phyloP scores from a whole-genome alignment of 2,113 vertebrate genomes.

The Rousettus leschenaultii region DNA sequence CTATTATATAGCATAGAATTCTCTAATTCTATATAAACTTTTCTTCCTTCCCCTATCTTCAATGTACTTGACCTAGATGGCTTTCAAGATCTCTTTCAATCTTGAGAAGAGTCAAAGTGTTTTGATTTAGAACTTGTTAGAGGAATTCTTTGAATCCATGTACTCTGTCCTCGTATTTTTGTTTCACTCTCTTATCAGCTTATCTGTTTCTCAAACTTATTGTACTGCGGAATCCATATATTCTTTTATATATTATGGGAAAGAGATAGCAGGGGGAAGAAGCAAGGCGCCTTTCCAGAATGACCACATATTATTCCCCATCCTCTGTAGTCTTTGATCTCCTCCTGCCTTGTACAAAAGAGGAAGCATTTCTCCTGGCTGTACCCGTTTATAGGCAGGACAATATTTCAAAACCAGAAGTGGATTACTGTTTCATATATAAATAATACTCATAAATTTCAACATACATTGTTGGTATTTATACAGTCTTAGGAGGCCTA shows the following conservation, averaged over 20 bases:
- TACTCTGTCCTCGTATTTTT: neutral
- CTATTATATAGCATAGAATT: neutral
- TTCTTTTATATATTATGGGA: neutral
- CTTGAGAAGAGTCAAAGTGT: neutral
- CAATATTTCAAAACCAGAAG: neutral
- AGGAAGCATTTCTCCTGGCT: neutral
- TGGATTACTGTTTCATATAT: neutral
- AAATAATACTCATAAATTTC: slow-evolving; percentile 13
- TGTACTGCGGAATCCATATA: neutral
- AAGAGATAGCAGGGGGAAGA: neutral
- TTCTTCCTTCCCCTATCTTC: neutral
- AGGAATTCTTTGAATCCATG: neutral
- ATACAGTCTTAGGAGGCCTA: neutral
- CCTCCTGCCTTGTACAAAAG: neutral
- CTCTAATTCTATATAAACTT: neutral
- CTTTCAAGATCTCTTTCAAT: neutral
- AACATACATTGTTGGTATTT: neutral
- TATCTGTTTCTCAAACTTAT: neutral
- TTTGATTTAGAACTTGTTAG: neutral
- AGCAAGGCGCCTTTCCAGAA: neutral
- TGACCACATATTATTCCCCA: neutral
- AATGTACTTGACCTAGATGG: neutral
- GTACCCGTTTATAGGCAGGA: neutral
- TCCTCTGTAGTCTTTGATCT: neutral
- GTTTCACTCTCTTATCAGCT: neutral